Conservation (phyloP, 2,113 vertebrate species). For the Sakesphorus luctuosus region DNA sequence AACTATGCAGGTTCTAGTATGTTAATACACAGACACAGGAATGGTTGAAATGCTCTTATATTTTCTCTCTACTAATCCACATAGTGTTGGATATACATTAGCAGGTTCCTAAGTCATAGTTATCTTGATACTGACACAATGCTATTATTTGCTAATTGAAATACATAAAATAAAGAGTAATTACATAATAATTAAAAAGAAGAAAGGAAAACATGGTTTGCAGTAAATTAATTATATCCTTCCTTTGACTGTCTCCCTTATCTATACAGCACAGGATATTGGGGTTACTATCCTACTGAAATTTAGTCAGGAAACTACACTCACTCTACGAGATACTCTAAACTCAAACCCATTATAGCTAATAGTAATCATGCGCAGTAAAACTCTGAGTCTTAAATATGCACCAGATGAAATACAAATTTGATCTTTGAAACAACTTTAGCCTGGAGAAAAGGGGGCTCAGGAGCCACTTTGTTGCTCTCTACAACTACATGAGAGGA, state of each 20-base stretch:
- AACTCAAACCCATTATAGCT: background rate
- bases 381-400: background rate
- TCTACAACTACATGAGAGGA: background rate
- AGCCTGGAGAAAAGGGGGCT: background rate
- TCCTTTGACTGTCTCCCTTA: background rate
- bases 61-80: background rate
- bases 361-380: background rate
- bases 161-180: background rate
- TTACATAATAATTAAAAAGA: constrained; percentile 19
- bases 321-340: background rate
- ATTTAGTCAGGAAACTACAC: background rate
- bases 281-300: background rate
- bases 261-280: background rate
- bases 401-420: background rate
- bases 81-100: background rate
- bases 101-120: background rate
- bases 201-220: background rate
- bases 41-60: background rate
- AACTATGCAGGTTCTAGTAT: background rate
- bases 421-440: background rate
- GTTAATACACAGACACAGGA: background rate
- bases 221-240: background rate
- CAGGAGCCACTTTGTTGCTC: background rate
- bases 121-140: background rate
- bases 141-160: background rate